Evolutionary conservation across 2,888 invertebrate genomes (phyloP), one percentile per base, ranked within the genome.

Genomic region (Eristalis intricaria): DNA sequence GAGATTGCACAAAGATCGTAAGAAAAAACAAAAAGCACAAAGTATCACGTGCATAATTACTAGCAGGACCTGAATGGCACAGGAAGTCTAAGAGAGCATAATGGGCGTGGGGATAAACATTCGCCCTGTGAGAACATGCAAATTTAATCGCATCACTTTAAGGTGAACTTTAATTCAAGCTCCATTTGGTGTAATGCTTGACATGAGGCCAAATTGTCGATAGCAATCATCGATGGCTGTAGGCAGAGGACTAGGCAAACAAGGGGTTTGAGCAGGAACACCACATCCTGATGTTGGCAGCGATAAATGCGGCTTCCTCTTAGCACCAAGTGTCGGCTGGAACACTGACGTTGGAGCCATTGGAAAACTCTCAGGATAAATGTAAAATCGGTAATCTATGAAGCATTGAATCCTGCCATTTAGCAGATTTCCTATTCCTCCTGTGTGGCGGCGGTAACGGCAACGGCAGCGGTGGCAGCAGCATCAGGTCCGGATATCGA

Each of bases 311-410:
- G 84, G 84, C 87, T 84, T 87, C 76, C 87, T 84, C 84, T 87
- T 78, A 68, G 80, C 79, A 73, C 73, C 71, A 76, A 84, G 76
- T 80, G 83, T 79, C 74, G 64, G 78, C 83, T 73, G 75, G 43
- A 84, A 84, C 70, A 74, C 76, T 65, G 64, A 75, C 60, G 69
- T 40, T 79, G 70, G 80, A 84, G 80, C 75, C 84, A 87, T 87
- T 87, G 84, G 84, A 87, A 84, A 87, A 87, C 84, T 80, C 80
- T 80, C 73, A 79, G 79, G 79, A 87, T 79, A 80, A 87, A 87
- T 84, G 84, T 84, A 81, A 88, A 88, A 88, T 88, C 88, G 77
- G 84, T 84, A 88, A 88, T 88, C 88, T 88, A 88, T 88, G 88
- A 88, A 88, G 80, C 88, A 88, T 81, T 81, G 88, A 84, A 84